A percentile compares a stretch with the other conserved stretches of the same genome.
phyloP scores from a whole-genome alignment of 2,797 vertebrate species.

The Centropyge bicolor region DNA sequence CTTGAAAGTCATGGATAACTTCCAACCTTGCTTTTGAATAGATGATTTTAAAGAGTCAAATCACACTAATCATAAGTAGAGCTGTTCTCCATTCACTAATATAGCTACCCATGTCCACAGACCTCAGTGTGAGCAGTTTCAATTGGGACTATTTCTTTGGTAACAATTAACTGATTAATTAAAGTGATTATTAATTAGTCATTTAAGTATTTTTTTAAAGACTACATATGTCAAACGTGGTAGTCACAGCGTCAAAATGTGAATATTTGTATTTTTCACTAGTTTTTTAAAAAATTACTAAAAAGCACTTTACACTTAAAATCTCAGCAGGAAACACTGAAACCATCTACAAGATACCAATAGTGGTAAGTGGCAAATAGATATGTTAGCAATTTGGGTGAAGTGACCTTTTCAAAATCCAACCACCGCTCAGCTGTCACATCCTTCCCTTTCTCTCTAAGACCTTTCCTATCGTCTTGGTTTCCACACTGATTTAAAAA shows the following conservation, averaged over 20 bases:
- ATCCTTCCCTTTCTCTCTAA: background rate
- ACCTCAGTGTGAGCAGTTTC: too few relatives aligned
- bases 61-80: too few relatives aligned
- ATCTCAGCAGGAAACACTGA: background rate
- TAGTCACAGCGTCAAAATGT: too few relatives aligned
- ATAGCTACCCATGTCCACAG: too few relatives aligned
- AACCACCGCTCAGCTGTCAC: background rate
- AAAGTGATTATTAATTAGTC: too few relatives aligned
- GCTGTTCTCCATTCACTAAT: too few relatives aligned
- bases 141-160: too few relatives aligned
- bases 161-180: too few relatives aligned
- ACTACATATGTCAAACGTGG: too few relatives aligned
- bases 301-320: background rate
- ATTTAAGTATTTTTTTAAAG: too few relatives aligned
- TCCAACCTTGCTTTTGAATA: background rate
- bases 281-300: background rate
- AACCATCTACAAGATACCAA: background rate
- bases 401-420: background rate
- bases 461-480: background rate
- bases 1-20: background rate
- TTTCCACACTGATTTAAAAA: background rate
- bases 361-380: background rate
- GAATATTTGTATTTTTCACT: background rate
- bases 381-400: background rate
- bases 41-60: background rate